phyloP scores from a whole-genome alignment of 23 tunicate species.

The Halocynthia aurantium region DNA sequence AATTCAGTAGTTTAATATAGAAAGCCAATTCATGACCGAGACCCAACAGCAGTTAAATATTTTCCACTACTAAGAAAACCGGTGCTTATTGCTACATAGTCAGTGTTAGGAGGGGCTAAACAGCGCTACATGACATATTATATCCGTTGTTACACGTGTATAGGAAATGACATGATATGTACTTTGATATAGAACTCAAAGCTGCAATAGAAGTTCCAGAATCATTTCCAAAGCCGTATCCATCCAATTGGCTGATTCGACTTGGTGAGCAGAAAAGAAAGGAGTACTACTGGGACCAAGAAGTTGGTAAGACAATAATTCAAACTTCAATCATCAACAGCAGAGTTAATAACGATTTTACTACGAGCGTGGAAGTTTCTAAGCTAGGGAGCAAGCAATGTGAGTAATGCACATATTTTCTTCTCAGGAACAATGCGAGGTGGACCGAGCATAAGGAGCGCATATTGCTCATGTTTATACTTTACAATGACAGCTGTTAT shows the following conservation, averaged over 20 bases:
- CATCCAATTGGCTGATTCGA: slow-evolving; percentile 43
- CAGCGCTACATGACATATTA: too few relatives aligned
- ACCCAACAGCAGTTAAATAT: too few relatives aligned
- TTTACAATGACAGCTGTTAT: slow-evolving; percentile 72
- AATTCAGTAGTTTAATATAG: too few relatives aligned
- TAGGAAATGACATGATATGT: too few relatives aligned
- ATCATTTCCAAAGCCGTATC: too few relatives aligned
- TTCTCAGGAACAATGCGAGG: slow-evolving; percentile 32
- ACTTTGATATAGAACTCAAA: too few relatives aligned
- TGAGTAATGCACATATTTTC: not conserved
- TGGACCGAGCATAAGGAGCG: slow-evolving; percentile 28
- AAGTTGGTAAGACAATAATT: slow-evolving; percentile 25
- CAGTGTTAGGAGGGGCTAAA: too few relatives aligned
- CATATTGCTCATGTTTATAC: slow-evolving; percentile 53
- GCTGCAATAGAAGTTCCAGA: too few relatives aligned
- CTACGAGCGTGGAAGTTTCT: not conserved
- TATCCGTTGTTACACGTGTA: too few relatives aligned
- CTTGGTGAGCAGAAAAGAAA: slow-evolving; percentile 16
- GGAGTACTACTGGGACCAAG: slow-evolving; percentile 26
- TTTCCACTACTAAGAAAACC: too few relatives aligned
- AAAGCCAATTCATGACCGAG: too few relatives aligned
- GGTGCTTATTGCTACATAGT: too few relatives aligned
- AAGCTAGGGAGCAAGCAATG: not conserved
- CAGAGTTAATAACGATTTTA: not conserved
- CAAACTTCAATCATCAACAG: not conserved